Conservation (phyloP, 2,113 vertebrate species). For the Chloropsis cyanopogon region DNA sequence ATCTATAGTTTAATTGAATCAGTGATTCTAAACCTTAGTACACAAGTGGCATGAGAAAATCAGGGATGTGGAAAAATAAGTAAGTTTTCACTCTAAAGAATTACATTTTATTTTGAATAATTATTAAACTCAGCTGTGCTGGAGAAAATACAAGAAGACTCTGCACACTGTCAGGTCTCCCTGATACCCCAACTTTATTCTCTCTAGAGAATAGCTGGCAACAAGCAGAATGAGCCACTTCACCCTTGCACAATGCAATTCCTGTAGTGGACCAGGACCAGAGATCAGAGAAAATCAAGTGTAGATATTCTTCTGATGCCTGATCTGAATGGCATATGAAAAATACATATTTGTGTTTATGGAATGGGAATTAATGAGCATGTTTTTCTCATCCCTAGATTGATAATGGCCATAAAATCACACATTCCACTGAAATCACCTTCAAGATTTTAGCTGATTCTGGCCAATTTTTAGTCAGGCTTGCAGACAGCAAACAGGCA, state of each 20-base stretch:
- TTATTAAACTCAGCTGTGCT: neutral
- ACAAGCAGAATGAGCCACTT: neutral
- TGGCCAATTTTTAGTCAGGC: neutral
- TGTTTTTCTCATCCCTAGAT: neutral
- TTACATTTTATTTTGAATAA: constrained; percentile 52
- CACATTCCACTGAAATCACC: neutral
- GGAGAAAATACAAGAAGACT: neutral
- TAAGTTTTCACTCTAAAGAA: constrained; percentile 19
- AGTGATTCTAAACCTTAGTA: constrained; percentile 63
- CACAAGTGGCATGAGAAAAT: constrained; percentile 62
- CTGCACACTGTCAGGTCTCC: neutral
- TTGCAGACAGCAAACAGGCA: neutral
- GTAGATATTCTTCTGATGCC: neutral
- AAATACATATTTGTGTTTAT: neutral
- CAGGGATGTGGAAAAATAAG: constrained; percentile 37
- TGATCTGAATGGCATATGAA: neutral
- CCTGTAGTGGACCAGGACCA: neutral
- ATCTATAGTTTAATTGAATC: constrained; percentile 69
- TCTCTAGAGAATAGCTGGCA: constrained; percentile 2
- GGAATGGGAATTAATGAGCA: neutral
- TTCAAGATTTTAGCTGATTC: neutral
- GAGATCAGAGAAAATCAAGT: neutral
- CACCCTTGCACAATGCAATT: neutral
- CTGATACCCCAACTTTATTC: neutral
- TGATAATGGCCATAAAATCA: neutral